Conservation (phyloP, 1,140 invertebrate genomes). For the Gyrodactylus salaris region DNA sequence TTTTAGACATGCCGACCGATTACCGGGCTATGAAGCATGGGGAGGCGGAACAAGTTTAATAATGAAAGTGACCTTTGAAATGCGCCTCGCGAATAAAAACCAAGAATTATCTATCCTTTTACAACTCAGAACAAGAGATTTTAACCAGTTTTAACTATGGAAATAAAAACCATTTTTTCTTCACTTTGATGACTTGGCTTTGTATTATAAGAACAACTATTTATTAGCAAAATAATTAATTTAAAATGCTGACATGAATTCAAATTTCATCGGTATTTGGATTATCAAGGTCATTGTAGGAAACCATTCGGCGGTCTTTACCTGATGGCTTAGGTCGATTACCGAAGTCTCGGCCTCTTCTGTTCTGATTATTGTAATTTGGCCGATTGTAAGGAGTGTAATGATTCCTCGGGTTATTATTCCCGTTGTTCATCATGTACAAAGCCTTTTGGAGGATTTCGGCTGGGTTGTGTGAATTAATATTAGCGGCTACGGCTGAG, state of each 20-base stretch:
- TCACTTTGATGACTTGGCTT: too few relatives aligned
- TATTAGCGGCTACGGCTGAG: background rate
- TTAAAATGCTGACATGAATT: background rate
- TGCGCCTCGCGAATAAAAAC: too few relatives aligned
- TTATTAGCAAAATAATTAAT: background rate
- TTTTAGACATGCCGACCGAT: too few relatives aligned
- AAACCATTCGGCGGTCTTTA: background rate
- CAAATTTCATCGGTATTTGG: slow-evolving; percentile 2
- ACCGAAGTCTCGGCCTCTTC: background rate
- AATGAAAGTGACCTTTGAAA: too few relatives aligned
- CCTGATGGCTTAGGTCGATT: background rate
- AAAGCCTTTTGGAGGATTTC: background rate
- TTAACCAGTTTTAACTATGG: too few relatives aligned
- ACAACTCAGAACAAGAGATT: too few relatives aligned
- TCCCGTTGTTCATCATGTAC: background rate
- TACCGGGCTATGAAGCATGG: too few relatives aligned
- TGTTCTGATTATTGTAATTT: background rate
- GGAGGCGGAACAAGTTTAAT: too few relatives aligned
- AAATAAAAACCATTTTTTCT: too few relatives aligned
- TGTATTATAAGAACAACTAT: background rate
- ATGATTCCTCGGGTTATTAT: background rate
- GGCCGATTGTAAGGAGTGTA: too few relatives aligned
- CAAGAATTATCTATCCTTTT: too few relatives aligned
- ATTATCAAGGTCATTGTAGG: slow-evolving; percentile 4
- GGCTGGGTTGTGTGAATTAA: background rate